phyloP scores from a whole-genome alignment of 2,113 vertebrate species.

The Tangachromis dhanisi region DNA sequence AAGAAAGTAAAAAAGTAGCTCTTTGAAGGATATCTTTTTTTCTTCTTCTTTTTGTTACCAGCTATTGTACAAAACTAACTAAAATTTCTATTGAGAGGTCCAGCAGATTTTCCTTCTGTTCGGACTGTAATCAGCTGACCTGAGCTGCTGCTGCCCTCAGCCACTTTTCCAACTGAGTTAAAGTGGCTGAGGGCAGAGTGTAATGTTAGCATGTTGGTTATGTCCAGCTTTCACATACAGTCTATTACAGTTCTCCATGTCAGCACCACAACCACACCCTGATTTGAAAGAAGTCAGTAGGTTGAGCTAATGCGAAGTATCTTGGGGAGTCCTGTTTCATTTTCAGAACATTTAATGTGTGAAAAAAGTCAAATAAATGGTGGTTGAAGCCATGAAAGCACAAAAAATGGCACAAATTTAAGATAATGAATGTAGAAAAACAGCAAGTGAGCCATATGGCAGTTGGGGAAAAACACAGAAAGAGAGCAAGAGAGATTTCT shows the following conservation, averaged over 20 bases:
- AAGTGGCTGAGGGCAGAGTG: neutral
- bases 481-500: neutral
- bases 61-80: neutral
- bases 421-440: neutral
- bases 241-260: neutral
- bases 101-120: neutral
- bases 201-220: neutral
- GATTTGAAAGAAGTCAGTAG: neutral
- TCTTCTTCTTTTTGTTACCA: neutral
- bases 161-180: neutral
- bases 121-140: neutral
- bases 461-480: neutral
- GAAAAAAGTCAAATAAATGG: neutral
- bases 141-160: neutral
- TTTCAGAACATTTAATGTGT: neutral
- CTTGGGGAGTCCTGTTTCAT: neutral
- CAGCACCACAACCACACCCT: neutral
- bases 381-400: neutral
- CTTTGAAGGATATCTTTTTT: neutral
- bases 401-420: neutral
- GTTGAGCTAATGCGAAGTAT: neutral
- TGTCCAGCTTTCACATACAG: neutral
- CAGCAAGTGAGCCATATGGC: neutral
- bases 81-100: neutral
- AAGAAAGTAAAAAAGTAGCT: neutral